Evolutionary conservation across 2,888 invertebrate species (phyloP).

Genomic region (Drosophila nr. medialis): DNA sequence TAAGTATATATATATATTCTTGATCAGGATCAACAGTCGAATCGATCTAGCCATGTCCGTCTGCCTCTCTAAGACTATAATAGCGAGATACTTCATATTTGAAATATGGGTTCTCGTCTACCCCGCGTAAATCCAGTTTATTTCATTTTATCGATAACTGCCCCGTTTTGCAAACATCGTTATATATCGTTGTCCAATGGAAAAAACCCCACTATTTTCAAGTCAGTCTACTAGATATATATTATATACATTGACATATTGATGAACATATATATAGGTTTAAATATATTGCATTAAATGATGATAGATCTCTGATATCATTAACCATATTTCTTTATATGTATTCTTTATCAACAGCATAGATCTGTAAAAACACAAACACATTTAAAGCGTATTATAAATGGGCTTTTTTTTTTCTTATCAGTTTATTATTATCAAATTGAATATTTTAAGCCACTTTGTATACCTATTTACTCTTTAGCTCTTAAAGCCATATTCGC

Average conservation of each 20-base stretch:
- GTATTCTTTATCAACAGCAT: not conserved
- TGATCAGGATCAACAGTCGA: not conserved
- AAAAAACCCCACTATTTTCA: not conserved
- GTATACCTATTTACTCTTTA: not conserved
- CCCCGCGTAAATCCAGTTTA: too few relatives aligned
- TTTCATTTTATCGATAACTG: not conserved
- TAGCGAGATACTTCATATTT: too few relatives aligned
- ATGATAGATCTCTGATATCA: not conserved
- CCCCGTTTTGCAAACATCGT: not conserved
- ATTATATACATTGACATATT: not conserved
- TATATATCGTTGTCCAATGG: not conserved
- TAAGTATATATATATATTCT: not conserved
- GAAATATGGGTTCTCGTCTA: too few relatives aligned
- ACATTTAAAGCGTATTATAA: not conserved
- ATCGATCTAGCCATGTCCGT: not conserved
- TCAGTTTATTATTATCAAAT: not conserved
- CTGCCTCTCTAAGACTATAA: too few relatives aligned
- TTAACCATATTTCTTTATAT: not conserved
- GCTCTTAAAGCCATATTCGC: not conserved
- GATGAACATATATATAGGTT: not conserved
- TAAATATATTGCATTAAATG: not conserved
- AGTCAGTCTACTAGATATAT: not conserved
- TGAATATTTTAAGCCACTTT: constrained; percentile 1
- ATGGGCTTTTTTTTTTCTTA: not conserved
- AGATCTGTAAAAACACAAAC: not conserved